Percentiles rank a stretch among this genome's conserved stretches.
Conservation (phyloP, 2,113 vertebrate species). For the Carassius carassius region DNA sequence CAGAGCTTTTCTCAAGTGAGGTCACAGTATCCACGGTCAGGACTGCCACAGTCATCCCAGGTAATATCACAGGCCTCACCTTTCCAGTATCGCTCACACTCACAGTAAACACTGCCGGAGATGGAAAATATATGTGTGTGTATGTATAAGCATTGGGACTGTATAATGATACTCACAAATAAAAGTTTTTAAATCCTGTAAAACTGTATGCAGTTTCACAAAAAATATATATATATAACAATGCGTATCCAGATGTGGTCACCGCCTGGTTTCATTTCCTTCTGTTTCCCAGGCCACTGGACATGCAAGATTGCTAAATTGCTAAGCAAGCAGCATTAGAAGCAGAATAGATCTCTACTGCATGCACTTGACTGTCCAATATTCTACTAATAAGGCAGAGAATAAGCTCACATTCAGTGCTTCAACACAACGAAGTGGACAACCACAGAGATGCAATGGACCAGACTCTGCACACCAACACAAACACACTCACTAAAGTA, state of each 20-base stretch:
- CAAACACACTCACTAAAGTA: background rate
- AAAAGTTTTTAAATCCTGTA: constrained; percentile 97
- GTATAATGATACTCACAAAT: constrained; percentile 84
- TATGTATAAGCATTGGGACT: background rate
- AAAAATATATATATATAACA: constrained; percentile 97
- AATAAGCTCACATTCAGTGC: background rate
- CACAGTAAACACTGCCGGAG: constrained; percentile 91
- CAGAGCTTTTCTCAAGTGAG: constrained; percentile 95
- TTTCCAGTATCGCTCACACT: constrained; percentile 99
- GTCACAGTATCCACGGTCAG: constrained; percentile 96
- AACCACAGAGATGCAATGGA: background rate
- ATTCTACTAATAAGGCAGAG: background rate
- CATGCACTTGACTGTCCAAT: background rate
- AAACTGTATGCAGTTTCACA: constrained; percentile 98
- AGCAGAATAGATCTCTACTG: background rate
- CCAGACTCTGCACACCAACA: background rate
- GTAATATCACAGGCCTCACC: constrained; percentile 96
- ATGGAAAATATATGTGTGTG: constrained; percentile 65
- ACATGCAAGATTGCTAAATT: constrained; percentile 34
- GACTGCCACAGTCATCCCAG: constrained; percentile 94
- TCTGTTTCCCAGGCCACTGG: constrained; percentile 88
- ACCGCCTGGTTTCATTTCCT: constrained; percentile 95
- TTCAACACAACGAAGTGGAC: background rate
- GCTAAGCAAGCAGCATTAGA: background rate
- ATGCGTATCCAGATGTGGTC: constrained; percentile 94